phyloP scores from a whole-genome alignment of 2,888 invertebrate species.

The Stomorhina lunata region DNA sequence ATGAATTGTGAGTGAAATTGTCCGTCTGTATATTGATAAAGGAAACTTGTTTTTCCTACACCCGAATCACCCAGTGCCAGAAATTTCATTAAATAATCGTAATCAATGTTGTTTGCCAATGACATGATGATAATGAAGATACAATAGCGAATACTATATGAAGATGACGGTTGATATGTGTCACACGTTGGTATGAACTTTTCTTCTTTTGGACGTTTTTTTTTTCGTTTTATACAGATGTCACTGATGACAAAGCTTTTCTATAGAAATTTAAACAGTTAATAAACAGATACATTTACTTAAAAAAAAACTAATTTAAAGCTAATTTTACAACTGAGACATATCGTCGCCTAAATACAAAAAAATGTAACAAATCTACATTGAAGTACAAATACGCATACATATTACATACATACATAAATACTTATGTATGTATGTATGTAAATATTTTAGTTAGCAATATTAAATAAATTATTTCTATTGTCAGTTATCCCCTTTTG shows the following conservation, averaged over 20 bases:
- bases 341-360: too few species aligned
- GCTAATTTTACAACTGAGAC: neutral
- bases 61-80: conserved; percentile 97
- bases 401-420: too few species aligned
- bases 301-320: neutral
- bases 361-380: too few species aligned
- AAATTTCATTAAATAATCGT: conserved; percentile 82
- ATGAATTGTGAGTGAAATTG: conserved; percentile 95
- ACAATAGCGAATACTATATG: too few species aligned
- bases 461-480: too few species aligned
- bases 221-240: neutral
- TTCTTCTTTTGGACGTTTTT: neutral
- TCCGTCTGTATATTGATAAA: conserved; percentile 97
- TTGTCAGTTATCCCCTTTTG: too few species aligned
- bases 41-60: conserved; percentile 97
- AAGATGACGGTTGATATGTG: neutral
- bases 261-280: neutral
- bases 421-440: neutral
- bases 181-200: neutral
- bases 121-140: conserved; percentile 67
- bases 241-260: neutral
- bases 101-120: conserved; percentile 74
- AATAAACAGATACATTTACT: too few species aligned
- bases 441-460: too few species aligned
- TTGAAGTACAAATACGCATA: too few species aligned